Evolutionary conservation across 2,113 vertebrate species (phyloP).

Genomic region (Marcusenius ussheri): DNA sequence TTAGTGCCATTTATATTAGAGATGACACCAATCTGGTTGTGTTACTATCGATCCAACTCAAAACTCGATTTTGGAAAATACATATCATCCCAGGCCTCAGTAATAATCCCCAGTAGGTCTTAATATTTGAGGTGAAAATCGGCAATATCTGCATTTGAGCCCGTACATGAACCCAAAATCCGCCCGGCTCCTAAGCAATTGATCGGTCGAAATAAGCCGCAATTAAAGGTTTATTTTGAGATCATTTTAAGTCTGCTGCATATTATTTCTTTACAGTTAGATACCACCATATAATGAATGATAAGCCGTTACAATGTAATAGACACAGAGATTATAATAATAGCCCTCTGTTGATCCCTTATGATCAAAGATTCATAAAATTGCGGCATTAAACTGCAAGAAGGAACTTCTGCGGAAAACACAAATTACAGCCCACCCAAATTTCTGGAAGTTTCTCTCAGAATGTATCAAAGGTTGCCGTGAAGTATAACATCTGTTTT

Average conservation of each 20-base stretch:
- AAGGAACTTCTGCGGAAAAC: background rate
- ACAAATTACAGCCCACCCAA: conserved; percentile 3
- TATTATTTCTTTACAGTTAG: conserved; percentile 8
- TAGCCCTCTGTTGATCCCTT: background rate
- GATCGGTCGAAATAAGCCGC: conserved; percentile 4
- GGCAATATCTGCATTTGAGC: background rate
- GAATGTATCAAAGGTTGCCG: background rate
- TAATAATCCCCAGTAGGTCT: background rate
- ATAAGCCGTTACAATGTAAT: conserved; percentile 13
- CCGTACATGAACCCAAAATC: conserved; percentile 4
- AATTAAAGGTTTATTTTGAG: conserved; percentile 16
- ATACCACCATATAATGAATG: background rate
- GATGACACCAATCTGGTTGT: background rate
- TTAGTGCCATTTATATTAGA: background rate
- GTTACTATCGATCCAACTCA: background rate
- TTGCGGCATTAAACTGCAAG: background rate
- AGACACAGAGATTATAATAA: background rate
- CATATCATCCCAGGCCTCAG: background rate
- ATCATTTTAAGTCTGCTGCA: conserved; percentile 8
- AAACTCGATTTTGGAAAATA: background rate
- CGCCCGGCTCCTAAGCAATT: background rate
- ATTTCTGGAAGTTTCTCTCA: background rate
- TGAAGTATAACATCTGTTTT: background rate
- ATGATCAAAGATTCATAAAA: conserved; percentile 12
- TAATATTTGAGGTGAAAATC: conserved; percentile 7